phyloP scores from a whole-genome alignment of 2,888 invertebrate genomes.

The Elaeidobius kamerunicus region DNA sequence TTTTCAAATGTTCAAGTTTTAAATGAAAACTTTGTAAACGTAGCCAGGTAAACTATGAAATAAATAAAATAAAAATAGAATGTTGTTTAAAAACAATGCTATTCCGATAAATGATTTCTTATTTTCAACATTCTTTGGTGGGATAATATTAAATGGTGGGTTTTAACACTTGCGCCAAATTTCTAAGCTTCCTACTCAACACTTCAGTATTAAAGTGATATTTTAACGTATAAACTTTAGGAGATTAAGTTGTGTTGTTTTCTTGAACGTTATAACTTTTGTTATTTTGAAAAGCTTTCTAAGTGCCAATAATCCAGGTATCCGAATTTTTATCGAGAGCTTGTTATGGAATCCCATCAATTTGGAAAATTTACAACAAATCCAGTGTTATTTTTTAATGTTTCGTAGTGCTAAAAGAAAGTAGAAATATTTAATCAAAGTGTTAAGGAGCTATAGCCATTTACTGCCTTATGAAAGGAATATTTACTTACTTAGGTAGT shows the following conservation, averaged over 20 bases:
- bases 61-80: constrained; percentile 19
- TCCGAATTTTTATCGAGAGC: no score
- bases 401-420: not conserved
- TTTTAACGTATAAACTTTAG: no score
- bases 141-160: not conserved
- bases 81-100: constrained; percentile 10
- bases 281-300: no score
- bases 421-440: not conserved
- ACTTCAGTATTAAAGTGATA: not conserved
- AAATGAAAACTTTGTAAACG: no score
- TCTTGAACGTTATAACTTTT: no score
- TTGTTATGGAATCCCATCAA: no score
- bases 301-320: no score
- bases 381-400: no score
- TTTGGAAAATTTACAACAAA: no score
- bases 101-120: constrained; percentile 16
- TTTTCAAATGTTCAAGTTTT: no score
- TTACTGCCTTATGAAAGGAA: not conserved
- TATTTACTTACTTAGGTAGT: not conserved
- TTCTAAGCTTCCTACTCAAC: not conserved
- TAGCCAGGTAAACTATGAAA: no score
- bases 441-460: not conserved
- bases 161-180: constrained; percentile 1
- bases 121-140: constrained; percentile 14
- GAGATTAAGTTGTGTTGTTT: no score